Base-by-base conservation (phyloP, 2,113 vertebrate species). In the Callipepla squamata region DNA sequence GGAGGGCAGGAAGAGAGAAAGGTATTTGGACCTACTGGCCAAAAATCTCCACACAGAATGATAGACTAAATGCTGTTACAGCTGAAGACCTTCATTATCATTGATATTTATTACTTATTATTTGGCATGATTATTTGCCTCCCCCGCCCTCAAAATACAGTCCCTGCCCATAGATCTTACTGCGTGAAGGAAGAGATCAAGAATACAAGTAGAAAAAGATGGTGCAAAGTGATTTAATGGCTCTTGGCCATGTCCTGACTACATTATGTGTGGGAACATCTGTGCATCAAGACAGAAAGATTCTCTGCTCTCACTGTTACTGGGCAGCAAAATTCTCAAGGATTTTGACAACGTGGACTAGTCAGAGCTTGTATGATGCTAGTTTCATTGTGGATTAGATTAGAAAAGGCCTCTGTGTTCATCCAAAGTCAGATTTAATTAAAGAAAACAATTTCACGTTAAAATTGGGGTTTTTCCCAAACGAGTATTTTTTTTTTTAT, bases 121-220 rank as follows among this genome's bases (percentile, higher is more conserved):
- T 17, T 92, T 90, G 72, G 87, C 75, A 93, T 45, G 74, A 85
- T 32, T 30, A 58, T 69, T 91, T 48, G 30, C 30, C 18, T 40
- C 55, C 9, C 30, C 18, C 15, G 25, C 42, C 36, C 42, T 32
- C 20, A 47, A 79, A 92, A 90, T 44, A 47, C 21, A 36, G 63
- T 61, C 68, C 82, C 66, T 86, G 48, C 26, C 47, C 68, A 65
- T 47, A 90, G 55, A 92, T 85, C 76, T 87, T 70, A 45, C 72
- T 75, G 79, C 80, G 61, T 88, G 90, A 93, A 92, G 90, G 62
- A 95, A 96, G 86, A 96, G 69, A 95, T 91, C 90, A 92, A 78
- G 76, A 74, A 44, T 20, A 85, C 47, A 92, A 87, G 76, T 6
- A 78, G 87, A 78, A 90, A 88, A 94, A 91, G 89, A 59, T 22